Evolutionary conservation across 2,888 invertebrate genomes (phyloP).

Genomic region (Ashinkailepas kermadecensis): DNA sequence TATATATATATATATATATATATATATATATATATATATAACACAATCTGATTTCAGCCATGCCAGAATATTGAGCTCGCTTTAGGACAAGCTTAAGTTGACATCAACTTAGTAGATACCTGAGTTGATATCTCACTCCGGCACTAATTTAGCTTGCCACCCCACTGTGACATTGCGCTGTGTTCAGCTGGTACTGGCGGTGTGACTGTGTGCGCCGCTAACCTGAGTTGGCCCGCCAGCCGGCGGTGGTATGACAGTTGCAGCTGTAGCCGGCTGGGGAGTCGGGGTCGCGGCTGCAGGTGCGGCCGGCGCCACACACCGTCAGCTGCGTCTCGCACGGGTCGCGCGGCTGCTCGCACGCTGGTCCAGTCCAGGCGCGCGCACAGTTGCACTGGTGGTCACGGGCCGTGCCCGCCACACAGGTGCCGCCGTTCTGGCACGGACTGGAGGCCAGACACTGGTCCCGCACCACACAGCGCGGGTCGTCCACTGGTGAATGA

Average conservation of each 20-base stretch:
- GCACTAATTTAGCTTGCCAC: too few relatives aligned
- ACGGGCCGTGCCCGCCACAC: not conserved
- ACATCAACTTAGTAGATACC: too few relatives aligned
- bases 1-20: too few relatives aligned
- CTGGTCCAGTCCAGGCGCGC: not conserved
- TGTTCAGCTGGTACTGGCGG: too few relatives aligned
- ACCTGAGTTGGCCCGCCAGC: slow-evolving; percentile 16
- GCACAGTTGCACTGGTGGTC: slow-evolving; percentile 4
- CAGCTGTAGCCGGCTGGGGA: slow-evolving; percentile 16
- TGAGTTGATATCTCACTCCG: too few relatives aligned
- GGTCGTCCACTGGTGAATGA: not conserved
- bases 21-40: too few relatives aligned
- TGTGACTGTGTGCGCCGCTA: not conserved
- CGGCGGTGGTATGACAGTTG: slow-evolving; percentile 15
- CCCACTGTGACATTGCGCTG: too few relatives aligned
- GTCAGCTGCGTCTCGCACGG: not conserved
- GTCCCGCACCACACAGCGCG: slow-evolving; percentile 1
- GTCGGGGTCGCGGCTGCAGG: not conserved
- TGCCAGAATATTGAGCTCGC: too few relatives aligned
- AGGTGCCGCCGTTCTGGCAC: slow-evolving; percentile 20
- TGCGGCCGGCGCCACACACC: not conserved
- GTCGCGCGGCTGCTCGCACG: not conserved
- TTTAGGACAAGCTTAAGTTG: too few relatives aligned
- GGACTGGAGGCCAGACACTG: slow-evolving; percentile 2
- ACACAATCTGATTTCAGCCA: too few relatives aligned